phyloP scores from a whole-genome alignment of 2,888 invertebrate species.

The Troides oblongomaculatus region DNA sequence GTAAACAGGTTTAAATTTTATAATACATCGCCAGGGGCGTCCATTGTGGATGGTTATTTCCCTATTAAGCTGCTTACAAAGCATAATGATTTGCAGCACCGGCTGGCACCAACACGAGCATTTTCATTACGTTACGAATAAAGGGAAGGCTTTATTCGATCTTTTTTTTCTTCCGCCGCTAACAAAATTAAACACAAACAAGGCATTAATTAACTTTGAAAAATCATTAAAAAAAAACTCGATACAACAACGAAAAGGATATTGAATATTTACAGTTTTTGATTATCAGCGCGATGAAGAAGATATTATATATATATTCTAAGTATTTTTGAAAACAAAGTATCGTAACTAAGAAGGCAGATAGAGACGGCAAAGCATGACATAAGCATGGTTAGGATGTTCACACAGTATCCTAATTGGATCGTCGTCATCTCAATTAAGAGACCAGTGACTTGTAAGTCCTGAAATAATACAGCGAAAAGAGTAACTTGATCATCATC shows the following conservation, averaged over 20 bases:
- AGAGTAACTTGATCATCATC: no score
- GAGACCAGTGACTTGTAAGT: no score
- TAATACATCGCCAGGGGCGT: background rate
- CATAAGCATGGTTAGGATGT: no score
- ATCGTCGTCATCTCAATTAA: no score
- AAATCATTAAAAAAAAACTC: background rate
- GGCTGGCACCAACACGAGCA: background rate
- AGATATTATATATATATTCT: background rate
- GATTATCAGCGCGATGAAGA: background rate
- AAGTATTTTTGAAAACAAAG: background rate
- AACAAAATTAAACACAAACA: slow-evolving; percentile 13
- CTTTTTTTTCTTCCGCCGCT: background rate
- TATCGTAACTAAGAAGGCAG: background rate
- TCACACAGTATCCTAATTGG: no score
- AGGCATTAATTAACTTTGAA: background rate
- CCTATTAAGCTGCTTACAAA: slow-evolving; percentile 3
- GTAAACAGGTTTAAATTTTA: background rate
- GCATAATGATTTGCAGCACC: slow-evolving; percentile 7
- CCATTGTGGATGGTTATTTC: slow-evolving; percentile 8
- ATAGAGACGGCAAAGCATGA: no score
- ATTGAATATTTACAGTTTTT: background rate
- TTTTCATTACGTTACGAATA: slow-evolving; percentile 7
- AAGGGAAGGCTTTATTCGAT: slow-evolving; percentile 2
- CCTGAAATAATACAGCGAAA: no score
- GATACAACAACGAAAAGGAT: background rate